These are phyloP conservation scores for Aphyosemion australe DNA, from an alignment of 2,113 vertebrate genomes.

Conservation along the genomic window DNA sequence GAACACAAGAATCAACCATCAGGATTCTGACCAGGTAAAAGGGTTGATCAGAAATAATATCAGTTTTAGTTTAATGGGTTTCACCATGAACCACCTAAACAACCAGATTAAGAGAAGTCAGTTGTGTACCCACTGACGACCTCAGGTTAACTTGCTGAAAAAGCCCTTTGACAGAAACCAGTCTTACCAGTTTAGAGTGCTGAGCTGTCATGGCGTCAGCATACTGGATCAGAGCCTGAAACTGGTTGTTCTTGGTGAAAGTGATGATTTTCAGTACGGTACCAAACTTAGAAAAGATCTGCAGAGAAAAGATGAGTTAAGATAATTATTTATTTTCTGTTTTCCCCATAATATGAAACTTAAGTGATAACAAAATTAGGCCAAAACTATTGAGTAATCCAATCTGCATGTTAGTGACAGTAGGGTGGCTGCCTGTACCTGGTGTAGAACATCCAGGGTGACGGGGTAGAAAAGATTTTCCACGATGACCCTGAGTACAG, in stretches of 20 bases:
- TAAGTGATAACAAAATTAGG: too few species aligned
- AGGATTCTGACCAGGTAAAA: too few species aligned
- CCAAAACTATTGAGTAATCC: too few species aligned
- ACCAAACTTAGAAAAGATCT: constrained; percentile 99
- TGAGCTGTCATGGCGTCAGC: constrained; percentile 91
- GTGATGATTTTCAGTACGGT: constrained; percentile 97
- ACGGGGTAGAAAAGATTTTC: constrained; percentile 98
- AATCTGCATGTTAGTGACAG: background rate
- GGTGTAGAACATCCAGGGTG: constrained; percentile 95
- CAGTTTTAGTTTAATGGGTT: too few species aligned
- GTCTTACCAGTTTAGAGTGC: constrained; percentile 91
- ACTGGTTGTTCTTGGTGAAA: constrained; percentile 98
- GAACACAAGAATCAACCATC: background rate
- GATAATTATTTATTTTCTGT: too few species aligned
- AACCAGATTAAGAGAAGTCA: too few species aligned
- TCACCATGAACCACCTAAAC: too few species aligned
- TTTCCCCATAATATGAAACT: too few species aligned
- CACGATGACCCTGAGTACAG: constrained; percentile 94
- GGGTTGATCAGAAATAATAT: too few species aligned
- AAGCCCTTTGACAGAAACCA: background rate
- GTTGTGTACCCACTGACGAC: too few species aligned
- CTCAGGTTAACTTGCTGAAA: background rate
- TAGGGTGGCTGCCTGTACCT: constrained; percentile 77
- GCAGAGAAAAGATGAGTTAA: background rate
- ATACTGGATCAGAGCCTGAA: constrained; percentile 94